These are phyloP conservation scores for Chrysotoxum bicinctum DNA, from an alignment of 2,888 invertebrate species.

Conservation along the genomic window DNA sequence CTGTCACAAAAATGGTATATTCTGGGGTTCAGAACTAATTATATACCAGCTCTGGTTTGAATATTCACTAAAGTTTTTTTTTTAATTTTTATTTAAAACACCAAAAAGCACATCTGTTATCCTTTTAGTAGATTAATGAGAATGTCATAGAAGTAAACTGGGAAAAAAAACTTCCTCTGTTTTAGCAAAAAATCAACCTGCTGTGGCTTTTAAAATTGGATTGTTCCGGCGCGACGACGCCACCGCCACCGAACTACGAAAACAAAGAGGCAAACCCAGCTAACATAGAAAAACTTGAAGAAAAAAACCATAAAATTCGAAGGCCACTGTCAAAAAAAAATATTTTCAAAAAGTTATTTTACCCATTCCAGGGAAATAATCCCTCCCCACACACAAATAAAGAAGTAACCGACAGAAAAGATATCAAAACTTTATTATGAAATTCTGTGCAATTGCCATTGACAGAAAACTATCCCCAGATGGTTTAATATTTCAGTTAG, in stretches of 20 bases:
- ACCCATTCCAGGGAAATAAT: constrained; percentile 9
- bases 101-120: neutral
- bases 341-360: constrained; percentile 30
- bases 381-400: neutral
- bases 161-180: neutral
- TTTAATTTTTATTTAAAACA: neutral
- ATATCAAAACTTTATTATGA: constrained; percentile 39
- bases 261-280: neutral
- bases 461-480: constrained; percentile 49
- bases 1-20: too few species aligned
- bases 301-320: neutral
- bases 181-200: neutral
- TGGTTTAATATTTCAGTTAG: constrained; percentile 23
- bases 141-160: neutral
- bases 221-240: neutral
- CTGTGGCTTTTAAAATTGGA: constrained; percentile 8
- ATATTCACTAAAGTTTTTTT: too few species aligned
- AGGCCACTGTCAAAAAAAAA: constrained; percentile 10
- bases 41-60: too few species aligned
- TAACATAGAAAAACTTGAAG: neutral
- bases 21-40: too few species aligned
- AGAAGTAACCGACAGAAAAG: neutral
- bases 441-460: constrained; percentile 49
- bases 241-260: neutral
- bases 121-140: neutral